Conservation (phyloP, 2,113 vertebrate genomes). For the Vimba vimba region DNA sequence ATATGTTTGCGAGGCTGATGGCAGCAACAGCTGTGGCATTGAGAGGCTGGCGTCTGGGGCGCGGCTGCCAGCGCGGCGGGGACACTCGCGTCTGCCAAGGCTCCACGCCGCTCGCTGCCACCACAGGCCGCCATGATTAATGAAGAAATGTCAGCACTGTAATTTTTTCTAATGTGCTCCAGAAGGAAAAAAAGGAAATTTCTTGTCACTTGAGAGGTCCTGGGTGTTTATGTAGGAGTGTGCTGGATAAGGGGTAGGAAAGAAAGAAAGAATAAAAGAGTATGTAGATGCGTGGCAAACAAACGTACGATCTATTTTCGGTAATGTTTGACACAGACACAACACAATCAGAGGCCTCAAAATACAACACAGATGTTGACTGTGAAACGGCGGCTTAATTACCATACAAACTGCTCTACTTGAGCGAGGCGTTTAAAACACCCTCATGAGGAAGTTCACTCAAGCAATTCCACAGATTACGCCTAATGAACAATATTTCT, state of each 20-base stretch:
- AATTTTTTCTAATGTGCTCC: constrained; percentile 82
- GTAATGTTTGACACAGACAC: constrained; percentile 66
- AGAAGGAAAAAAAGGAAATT: constrained; percentile 65
- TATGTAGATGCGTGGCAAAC: not conserved
- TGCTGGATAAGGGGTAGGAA: constrained; percentile 49
- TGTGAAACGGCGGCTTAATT: constrained; percentile 97
- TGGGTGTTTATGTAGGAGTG: constrained; percentile 36
- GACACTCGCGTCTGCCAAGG: constrained; percentile 68
- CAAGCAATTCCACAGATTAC: constrained; percentile 89
- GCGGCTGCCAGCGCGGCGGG: constrained; percentile 66
- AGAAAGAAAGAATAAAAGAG: not conserved
- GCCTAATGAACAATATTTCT: constrained; percentile 91
- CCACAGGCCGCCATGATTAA: constrained; percentile 83
- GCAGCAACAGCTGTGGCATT: constrained; percentile 70
- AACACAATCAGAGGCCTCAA: constrained; percentile 71
- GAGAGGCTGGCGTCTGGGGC: constrained; percentile 59
- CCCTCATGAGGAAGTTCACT: constrained; percentile 90
- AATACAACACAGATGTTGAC: constrained; percentile 95
- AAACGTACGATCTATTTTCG: constrained; percentile 53
- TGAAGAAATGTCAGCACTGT: constrained; percentile 86
- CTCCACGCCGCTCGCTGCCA: constrained; percentile 67
- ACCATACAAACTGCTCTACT: constrained; percentile 97
- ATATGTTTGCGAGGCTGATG: constrained; percentile 65
- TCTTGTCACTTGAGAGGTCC: constrained; percentile 57
- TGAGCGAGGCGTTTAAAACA: constrained; percentile 95